A percentile compares a stretch with the other conserved stretches of the same genome.
These are phyloP conservation scores for Sarcophaga subvicina DNA, from an alignment of 2,888 invertebrate species.

Conservation along the genomic window DNA sequence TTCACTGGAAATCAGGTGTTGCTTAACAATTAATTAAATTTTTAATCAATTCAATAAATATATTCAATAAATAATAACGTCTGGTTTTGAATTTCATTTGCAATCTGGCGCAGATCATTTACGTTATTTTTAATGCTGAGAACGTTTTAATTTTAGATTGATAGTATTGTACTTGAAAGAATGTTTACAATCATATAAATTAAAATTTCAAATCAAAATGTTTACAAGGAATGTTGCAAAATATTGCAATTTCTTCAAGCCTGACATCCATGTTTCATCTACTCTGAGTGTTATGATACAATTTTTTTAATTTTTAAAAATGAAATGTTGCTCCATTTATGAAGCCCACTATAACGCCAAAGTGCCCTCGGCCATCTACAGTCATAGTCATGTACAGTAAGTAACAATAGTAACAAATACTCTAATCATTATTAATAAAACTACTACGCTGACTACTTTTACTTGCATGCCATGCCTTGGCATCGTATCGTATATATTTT, in stretches of 20 bases:
- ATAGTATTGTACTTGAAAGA: constrained; percentile 8
- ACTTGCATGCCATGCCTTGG: background rate
- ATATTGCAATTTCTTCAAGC: background rate
- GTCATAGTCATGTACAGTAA: too few relatives aligned
- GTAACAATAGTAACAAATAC: too few relatives aligned
- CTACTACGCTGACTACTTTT: background rate
- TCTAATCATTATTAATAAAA: background rate
- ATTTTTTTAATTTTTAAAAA: too few relatives aligned
- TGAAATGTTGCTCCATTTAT: too few relatives aligned
- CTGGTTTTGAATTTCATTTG: background rate
- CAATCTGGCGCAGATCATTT: constrained; percentile 32
- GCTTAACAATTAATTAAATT: constrained; percentile 58
- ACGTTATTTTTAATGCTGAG: constrained; percentile 52
- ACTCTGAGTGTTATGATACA: too few relatives aligned
- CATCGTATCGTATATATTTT: background rate
- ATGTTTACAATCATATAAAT: background rate
- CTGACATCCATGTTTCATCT: too few relatives aligned
- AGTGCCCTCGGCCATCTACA: too few relatives aligned
- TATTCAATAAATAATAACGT: constrained; percentile 38
- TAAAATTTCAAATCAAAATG: background rate
- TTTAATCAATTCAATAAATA: constrained; percentile 54
- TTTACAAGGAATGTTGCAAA: constrained; percentile 12
- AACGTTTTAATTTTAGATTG: constrained; percentile 51
- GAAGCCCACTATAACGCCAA: too few relatives aligned
- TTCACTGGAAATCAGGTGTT: constrained; percentile 39